Base-by-base conservation (phyloP, 2,888 invertebrate genomes). In the Blastobasis adustella region DNA sequence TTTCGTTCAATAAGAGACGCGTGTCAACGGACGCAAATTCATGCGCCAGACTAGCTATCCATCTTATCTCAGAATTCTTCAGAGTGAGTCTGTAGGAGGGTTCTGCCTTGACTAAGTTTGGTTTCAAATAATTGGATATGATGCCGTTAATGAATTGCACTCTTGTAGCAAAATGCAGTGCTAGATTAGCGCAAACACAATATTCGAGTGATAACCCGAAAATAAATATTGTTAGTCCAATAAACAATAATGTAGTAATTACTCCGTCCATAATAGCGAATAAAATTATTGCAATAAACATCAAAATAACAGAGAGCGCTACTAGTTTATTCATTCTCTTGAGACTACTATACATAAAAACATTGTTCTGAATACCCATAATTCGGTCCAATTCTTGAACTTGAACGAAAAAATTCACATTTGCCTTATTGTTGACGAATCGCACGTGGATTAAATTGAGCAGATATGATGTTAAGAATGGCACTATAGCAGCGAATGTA, bases 301-400 rank as follows among this genome's bases (percentile, higher is more conserved):
- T 6, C 6, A 70, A 3, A 2, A 50, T 10, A 4, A 69, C 42
- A 10, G 54, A 10, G 0, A 51, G n/a, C 9, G 73, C 44, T 4
- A 66, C 61, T 5, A 52, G 5, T 8, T 55, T 44, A 53, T 71
- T 71, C 5, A 56, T 54, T 36, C 54, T 56, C 48, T 60, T 61
- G 44, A 71, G 46, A 1, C 68, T 51, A 4, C 40, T 9, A 47
- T 72, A 67, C 3, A 78, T 56, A 7, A 36, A 49, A 51, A 64
- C 64, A 45, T 66, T 73, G 5, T 65, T 62, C 10, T 76, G 61
- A 23, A 80, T 58, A 37, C 67, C 69, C 72, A 83, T 72, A 1
- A 69, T 52, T 23, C 76, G 68, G 49, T 83, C 80, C 4, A 82
- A 66, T 56, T 73, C 63, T 60, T 84, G 81, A 49, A 81, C 60